Evolutionary conservation across 2,888 invertebrate genomes (phyloP), one percentile per base, ranked within the genome.

Genomic region (Byasa hedistus): DNA sequence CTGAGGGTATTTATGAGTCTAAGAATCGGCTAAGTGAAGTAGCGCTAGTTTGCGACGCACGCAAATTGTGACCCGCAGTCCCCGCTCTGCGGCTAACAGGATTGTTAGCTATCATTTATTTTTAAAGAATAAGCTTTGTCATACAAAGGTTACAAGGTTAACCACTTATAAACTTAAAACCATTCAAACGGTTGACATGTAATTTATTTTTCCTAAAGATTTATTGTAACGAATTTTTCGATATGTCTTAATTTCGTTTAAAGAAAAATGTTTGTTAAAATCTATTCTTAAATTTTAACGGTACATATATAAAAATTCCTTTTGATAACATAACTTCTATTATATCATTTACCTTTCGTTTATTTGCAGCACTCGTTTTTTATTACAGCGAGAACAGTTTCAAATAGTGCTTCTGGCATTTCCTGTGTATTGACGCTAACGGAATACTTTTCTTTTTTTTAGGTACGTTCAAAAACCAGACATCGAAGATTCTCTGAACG

Each of bases 1-100:
- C 62, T 64, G 66, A 65, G 58, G 61, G 39, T 70, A 62, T 66
- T 74, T 62, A 71, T 66, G 64, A 68, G 61, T 22, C 54, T 51
- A 58, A 36, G 44, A 57, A 61, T 48, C 44, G 15, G 68, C 68
- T 57, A 70, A 64, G 55, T 68, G 65, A 62, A 58, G 61, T 58
- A 62, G 62, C 57, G 5, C 57, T 36, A 56, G 15, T 56, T 12
- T n/a, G 19, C 3, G 64, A 57, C 48, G 27, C 21, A 36, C 27
- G 56, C 44, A 63, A 24, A 57, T 59, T 12, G 17, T 3, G 44
- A 44, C 19, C 15, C 19, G 44, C 15, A 10, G 19, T 44, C 19
- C n/a, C 12, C 21, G 15, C 52, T 22, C 22, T 22, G 52, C 52
- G 21, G 12, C 21, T 52, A 44, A 52, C 22, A 22, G 22, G 21